Evolutionary conservation across 2,888 invertebrate genomes (phyloP), one percentile per base, ranked within the genome.

Genomic region (Monopis laevigella): DNA sequence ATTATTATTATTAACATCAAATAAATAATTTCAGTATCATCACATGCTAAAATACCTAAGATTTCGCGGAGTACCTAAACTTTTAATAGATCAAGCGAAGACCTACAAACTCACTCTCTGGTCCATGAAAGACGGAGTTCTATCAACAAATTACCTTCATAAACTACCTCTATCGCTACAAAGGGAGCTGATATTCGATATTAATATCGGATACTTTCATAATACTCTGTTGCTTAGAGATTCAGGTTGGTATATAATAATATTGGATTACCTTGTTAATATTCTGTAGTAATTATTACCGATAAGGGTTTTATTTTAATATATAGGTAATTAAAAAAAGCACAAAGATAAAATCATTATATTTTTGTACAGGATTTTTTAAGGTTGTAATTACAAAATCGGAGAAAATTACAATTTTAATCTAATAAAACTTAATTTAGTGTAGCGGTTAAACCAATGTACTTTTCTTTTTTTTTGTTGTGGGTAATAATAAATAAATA

Each of bases 121-220:
- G 80, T 45, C 54, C 6, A 75, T 74, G 69, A 80, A 80, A 47
- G 62, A 70, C 14, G 80, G 77, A 1, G 53, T 80, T 1, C 51
- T 75, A 2, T 54, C 48, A 1, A 66, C 72, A 0, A 26, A 55
- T 1, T 62, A 70, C 40, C 52, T 78, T 11, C 49, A 64, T 16
- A 60, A 65, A 42, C 52, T 80, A 11, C 80, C 80, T 1, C 46
- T 62, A 2, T 58, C 77, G 0, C 46, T 81, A 41, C 73, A 70
- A 46, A 78, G 71, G 72, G 80, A 81, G 48, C 61, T 80, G 11
- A 73, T 78, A 26, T 81, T 77, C 42, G 80, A 81, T 46, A 73
- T 78, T 26, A 80, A 77, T 42, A 68, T 80, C 10, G 64, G 61
- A 13, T 62, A 67, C 45, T 74, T 78, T 43, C 75, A 77, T 50